Evolutionary conservation across 1,140 invertebrate genomes (phyloP), one percentile per base, ranked within the genome.

Genomic region (Pomacea maculata): DNA sequence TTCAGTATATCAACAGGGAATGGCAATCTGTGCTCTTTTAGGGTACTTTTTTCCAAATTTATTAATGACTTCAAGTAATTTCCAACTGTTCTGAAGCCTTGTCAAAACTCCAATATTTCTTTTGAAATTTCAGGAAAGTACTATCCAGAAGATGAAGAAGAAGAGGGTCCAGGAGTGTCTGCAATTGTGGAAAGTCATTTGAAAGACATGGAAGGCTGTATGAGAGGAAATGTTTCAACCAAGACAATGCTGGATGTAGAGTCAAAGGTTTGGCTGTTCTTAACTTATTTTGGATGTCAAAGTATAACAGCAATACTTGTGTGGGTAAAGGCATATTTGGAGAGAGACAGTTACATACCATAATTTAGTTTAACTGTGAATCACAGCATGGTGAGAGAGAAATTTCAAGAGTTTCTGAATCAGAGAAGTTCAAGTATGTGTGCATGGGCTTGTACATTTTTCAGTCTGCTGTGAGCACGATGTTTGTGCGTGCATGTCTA

Each of bases 191-290:
- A 85, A 34, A 82, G 88, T 15, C 86, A 90, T 75, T 75, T 91
- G 0, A 79, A 85, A 14, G 86, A 85, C 65, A 89, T 91, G 88
- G 89, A 83, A 54, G 80, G 85, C 54, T 80, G 83, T 25, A 87
- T 92, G 87, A 86, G 83, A 71, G 84, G 86, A 57, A 85, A 86
- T 78, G 87, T 90, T 64, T 90, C 88, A 19, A 90, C 90, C 29
- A 90, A 88, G 80, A 90, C 88, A 12, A 88, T 91, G 88, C 84
- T 92, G 45, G 90, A 92, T 88, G 91, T 92, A 14, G 91, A 91
- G 80, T 91, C 88, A 12, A 91, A 92, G 89, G 90, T 90, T 79
- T 82, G 80, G 55, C 19, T n/a, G 10, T 52, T 25, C 34, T 70
- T 14, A 70, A 70, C 21, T 70, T 12, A 70, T 12, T 25, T 25